Conservation (phyloP, 2,888 invertebrate genomes). For the Caenorhabditis imperialis region DNA sequence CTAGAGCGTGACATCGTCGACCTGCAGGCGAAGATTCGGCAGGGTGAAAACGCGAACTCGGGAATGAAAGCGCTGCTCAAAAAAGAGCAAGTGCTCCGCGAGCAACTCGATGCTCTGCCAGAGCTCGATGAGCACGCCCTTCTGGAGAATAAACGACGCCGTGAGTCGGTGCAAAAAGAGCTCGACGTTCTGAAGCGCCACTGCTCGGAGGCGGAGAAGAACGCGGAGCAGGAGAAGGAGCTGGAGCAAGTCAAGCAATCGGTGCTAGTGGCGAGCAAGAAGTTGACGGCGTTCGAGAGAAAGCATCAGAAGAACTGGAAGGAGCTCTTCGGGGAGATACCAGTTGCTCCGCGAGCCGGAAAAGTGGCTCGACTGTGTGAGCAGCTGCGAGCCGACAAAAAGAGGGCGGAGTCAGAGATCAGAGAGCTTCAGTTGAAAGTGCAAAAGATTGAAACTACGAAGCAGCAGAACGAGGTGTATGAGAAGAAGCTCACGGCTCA, state of each 20-base stretch:
- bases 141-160: not conserved
- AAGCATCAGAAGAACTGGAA: conserved; percentile 47
- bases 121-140: conserved; percentile 35
- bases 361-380: not conserved
- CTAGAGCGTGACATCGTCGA: conserved; percentile 33
- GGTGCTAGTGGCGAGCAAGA: not conserved
- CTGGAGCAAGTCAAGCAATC: conserved; percentile 10
- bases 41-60: conserved; percentile 21
- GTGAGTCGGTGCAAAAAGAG: conserved; percentile 24
- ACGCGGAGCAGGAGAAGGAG: conserved; percentile 47
- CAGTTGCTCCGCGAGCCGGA: conserved; percentile 30
- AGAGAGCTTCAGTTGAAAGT: conserved; percentile 24
- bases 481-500: conserved; percentile 21
- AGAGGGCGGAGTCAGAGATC: conserved; percentile 22
- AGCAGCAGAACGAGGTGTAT: conserved; percentile 21
- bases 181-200: conserved; percentile 34
- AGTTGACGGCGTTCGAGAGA: conserved; percentile 12
- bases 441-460: conserved; percentile 25
- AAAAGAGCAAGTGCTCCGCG: conserved; percentile 18
- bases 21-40: conserved; percentile 28
- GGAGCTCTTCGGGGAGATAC: conserved; percentile 22
- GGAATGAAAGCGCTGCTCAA: conserved; percentile 31
- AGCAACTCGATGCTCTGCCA: conserved; percentile 18
- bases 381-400: conserved; percentile 24
- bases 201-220: conserved; percentile 32